Conservation (phyloP, 2,797 vertebrate species). For the Aplochiton taeniatus region DNA sequence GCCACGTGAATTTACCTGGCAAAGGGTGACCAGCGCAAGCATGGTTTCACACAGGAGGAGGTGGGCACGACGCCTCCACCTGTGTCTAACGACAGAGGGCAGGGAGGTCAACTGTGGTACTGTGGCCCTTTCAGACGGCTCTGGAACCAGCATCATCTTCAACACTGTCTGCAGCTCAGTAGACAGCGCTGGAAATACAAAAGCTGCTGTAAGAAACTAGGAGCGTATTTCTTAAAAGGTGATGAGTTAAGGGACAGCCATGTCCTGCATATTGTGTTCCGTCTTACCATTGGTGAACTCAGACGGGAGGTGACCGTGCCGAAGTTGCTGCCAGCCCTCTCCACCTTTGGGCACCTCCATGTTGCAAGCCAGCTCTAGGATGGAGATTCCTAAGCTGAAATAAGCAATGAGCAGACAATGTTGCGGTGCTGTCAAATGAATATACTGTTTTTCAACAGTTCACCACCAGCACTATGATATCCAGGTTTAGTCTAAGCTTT, state of each 20-base stretch:
- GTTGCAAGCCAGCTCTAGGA: conserved; percentile 88
- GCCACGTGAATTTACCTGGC: conserved; percentile 59
- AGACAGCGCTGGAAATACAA: conserved; percentile 71
- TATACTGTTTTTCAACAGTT: background rate
- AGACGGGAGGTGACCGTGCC: conserved; percentile 81
- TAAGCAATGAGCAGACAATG: conserved; percentile 5
- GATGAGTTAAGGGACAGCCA: too few relatives aligned
- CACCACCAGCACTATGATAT: too few relatives aligned
- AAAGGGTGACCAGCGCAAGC: conserved; percentile 57
- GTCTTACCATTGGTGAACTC: conserved; percentile 81
- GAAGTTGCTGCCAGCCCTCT: conserved; percentile 88
- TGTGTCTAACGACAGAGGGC: conserved; percentile 65
- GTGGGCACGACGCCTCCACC: conserved; percentile 67
- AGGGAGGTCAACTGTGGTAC: conserved; percentile 76
- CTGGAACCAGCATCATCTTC: conserved; percentile 81
- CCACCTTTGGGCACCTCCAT: conserved; percentile 89
- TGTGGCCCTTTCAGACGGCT: conserved; percentile 76
- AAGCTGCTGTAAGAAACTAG: background rate
- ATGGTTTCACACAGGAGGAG: conserved; percentile 63
- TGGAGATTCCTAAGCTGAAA: conserved; percentile 85
- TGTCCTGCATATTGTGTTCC: background rate
- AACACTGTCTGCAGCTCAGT: conserved; percentile 81
- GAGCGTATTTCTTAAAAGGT: background rate
- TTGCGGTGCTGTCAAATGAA: background rate
- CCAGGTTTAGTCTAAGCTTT: too few relatives aligned